A percentile compares a stretch with the other conserved stretches of the same genome.
These are phyloP conservation scores for Zoanthus solanderi DNA, from an alignment of 92 coral and sea anemone genomes.

Conservation along the genomic window DNA sequence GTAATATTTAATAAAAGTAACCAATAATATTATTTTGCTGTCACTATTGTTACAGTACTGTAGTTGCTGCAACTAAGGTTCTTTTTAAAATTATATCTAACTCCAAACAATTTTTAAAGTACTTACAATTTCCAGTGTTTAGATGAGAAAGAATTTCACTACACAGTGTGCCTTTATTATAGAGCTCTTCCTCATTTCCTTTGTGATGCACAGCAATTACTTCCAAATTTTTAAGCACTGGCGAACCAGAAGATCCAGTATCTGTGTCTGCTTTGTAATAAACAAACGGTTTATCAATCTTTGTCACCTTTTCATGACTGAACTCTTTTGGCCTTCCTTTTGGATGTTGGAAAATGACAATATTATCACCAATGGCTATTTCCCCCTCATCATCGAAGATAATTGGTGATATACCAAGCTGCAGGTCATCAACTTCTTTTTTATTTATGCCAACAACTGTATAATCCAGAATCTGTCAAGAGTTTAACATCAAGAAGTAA, in stretches of 20 bases:
- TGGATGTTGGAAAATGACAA: conserved; percentile 91
- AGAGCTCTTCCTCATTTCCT: conserved; percentile 78
- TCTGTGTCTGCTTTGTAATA: conserved; percentile 93
- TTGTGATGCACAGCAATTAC: conserved; percentile 87
- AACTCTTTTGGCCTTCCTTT: conserved; percentile 86
- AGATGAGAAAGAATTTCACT: conserved; percentile 90
- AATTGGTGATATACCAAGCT: conserved; percentile 72
- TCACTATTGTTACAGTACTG: no score
- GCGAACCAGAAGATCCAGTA: conserved; percentile 95
- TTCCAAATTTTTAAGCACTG: conserved; percentile 75
- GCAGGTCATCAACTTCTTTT: conserved; percentile 63
- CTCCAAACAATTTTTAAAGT: neutral
- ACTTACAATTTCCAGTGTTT: conserved; percentile 76
- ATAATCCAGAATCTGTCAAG: conserved; percentile 83
- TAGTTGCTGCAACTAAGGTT: no score
- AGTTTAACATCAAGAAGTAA: neutral
- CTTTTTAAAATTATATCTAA: no score
- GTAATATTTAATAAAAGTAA: no score
- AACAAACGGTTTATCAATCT: conserved; percentile 77
- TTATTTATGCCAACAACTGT: conserved; percentile 84
- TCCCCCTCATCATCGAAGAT: conserved; percentile 69
- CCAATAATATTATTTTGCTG: no score
- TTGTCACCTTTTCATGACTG: conserved; percentile 74
- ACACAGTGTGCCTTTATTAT: conserved; percentile 91
- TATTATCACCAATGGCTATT: conserved; percentile 67